Base-by-base conservation (phyloP, 2,797 vertebrate genomes). In the Echiichthys vipera region DNA sequence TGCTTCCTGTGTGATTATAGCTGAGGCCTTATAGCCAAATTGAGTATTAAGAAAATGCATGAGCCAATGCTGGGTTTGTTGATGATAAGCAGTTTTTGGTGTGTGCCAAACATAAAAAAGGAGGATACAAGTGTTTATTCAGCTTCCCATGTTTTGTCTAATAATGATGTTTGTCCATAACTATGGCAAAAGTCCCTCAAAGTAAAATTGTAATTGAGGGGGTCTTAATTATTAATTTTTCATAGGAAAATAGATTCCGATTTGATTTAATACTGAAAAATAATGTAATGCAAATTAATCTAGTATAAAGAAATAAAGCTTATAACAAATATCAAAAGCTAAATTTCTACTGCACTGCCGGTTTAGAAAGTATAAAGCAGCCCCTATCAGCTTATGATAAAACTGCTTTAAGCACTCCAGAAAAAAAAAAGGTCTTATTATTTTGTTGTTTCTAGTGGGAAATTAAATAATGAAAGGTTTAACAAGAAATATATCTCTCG, bases 1-100 rank as follows among this genome's bases (percentile, higher is more conserved):
- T 43, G 71, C 74, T 82, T 85, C 77, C 73, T 67, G 37, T 66
- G 70, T 83, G 84, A 92, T 91, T 90, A 85, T 64, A 65, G 75
- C 36, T 37, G 37, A 86, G 53, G 36, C 64, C 78, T 39, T 66
- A 73, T 49, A 65, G 89, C 85, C 88, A 88, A 87, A 84, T 71
- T 75, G 85, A 78, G 74, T 76, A 89, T 89, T 88, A 84, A 47
- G 81, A 76, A 81, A 87, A 90, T 75, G 72, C 70, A 80, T 61
- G 37, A 72, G 65, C 54, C 24, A 15, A 64, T 8, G 54, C 71
- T 65, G 53, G 18, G 54, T 64, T 78, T 70, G 82, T 69, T 90
- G 88, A 79, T 70, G 71, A 73, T 83, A 49, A 77, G 73, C 67
- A 65, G 24, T 65, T 77, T 50, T 74, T 46, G 25, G 32, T 54